Percentiles rank a stretch among this genome's conserved stretches.
Evolutionary conservation across 2,113 vertebrate species (phyloP).

Genomic region (Lycaon pictus): DNA sequence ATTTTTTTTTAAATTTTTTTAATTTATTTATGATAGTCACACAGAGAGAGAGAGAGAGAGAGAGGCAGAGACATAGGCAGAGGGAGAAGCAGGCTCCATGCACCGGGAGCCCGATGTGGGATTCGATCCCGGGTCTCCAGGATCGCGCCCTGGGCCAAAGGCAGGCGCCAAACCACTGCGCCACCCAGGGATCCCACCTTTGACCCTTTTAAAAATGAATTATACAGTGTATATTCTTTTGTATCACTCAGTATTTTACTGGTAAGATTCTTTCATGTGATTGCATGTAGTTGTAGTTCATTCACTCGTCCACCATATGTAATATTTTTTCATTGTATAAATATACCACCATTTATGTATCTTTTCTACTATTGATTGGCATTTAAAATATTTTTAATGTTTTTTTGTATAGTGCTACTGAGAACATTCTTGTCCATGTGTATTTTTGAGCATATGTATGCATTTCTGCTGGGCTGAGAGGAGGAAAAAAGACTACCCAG

Average conservation of each 20-base stretch:
- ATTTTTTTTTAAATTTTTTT: too few species aligned
- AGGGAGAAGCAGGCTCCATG: too few species aligned
- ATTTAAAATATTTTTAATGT: background rate
- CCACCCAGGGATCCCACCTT: background rate
- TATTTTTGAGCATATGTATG: background rate
- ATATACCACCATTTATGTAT: background rate
- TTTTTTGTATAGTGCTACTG: background rate
- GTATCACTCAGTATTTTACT: background rate
- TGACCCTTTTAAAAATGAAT: background rate
- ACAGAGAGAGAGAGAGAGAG: too few species aligned
- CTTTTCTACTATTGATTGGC: background rate
- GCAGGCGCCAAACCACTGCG: too few species aligned
- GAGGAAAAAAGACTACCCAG: background rate
- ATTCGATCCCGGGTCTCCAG: too few species aligned
- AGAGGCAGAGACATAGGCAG: too few species aligned
- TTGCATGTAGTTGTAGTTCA: background rate
- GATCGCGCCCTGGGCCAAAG: too few species aligned
- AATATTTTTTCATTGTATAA: background rate
- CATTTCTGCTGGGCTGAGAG: background rate
- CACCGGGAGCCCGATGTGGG: too few species aligned
- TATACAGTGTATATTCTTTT: background rate
- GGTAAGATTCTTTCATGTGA: background rate
- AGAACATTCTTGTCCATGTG: background rate
- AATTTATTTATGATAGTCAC: too few species aligned
- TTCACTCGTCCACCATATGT: background rate